These are phyloP conservation scores for Mus spicilegus DNA, from an alignment of 2,113 vertebrate genomes.

Conservation along the genomic window DNA sequence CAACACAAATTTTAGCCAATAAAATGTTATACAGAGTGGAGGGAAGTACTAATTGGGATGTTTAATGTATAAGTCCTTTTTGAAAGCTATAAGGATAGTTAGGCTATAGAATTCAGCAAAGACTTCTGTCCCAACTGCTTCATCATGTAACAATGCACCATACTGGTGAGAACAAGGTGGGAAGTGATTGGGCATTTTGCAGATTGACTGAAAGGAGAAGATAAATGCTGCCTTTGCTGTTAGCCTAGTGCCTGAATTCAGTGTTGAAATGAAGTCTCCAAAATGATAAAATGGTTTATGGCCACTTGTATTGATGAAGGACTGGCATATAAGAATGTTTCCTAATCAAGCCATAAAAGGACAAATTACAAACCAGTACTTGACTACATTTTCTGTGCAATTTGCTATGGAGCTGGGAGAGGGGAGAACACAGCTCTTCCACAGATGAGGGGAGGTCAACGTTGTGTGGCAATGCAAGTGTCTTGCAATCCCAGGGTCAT, in stretches of 20 bases:
- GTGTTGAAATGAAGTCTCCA: not conserved
- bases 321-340: not conserved
- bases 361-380: not conserved
- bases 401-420: not conserved
- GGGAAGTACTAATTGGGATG: not conserved
- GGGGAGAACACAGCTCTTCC: rapidly evolving
- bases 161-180: not conserved
- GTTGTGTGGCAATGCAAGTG: not conserved
- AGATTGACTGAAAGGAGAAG: not conserved
- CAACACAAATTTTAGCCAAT: not conserved
- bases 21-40: not conserved
- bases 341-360: not conserved
- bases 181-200: not conserved
- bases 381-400: not conserved
- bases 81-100: not conserved
- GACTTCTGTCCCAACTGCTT: not conserved
- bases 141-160: not conserved
- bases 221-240: not conserved
- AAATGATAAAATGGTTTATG: not conserved
- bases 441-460: not conserved
- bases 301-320: not conserved
- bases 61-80: not conserved
- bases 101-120: not conserved
- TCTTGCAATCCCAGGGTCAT: not conserved
- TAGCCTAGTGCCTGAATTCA: not conserved